Base-by-base conservation (phyloP, 2,888 invertebrate genomes). In the Microctonus brassicae region DNA sequence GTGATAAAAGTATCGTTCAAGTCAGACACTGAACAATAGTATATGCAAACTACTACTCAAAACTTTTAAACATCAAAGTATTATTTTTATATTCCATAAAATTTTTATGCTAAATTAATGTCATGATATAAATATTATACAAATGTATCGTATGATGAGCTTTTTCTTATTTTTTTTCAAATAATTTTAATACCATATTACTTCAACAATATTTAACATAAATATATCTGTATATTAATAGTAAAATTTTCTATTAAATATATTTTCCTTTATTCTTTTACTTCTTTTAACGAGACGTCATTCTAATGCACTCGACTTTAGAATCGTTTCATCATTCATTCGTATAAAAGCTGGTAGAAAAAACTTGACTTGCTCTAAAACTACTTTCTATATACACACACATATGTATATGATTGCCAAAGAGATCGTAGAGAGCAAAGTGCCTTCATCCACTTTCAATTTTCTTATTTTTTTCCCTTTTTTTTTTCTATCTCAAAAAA, bases 261-360 rank as follows among this genome's bases (percentile, higher is more conserved):
- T 47, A 17, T 47, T 47, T 1, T 5, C n/a, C 17, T 3, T 47
- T 47, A 17, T 36, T 9, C 10, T 20, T 17, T 47, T 47, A 9
- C 36, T 36, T 20, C 17, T 39, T 47, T 5, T 58, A 58, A 57
- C 67, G 47, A 58, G 42, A 58, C 29, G 42, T 47, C 47, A 47
- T 26, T 67, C 13, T 57, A 36, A 47, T 52, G 52, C 33, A 34
- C 33, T 57, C 64, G 26, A 20, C 22, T 57, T 42, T 13, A 42
- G 7, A 9, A 67, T 47, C 20, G n/a, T 57, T 58, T 67, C 58
- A 47, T 58, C 42, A 67, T 67, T 57, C 58, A 26, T 47, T 67
- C 33, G 22, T 42, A n/a, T 42, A n/a, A 58, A 22, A 33, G 20
- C 4, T 29, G 26, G 33, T 24, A 22, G n/a, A 47, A 47, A 36